A percentile compares a stretch with the other conserved stretches of the same genome.
phyloP scores from a whole-genome alignment of 2,888 invertebrate genomes.

The Noctua pronuba region DNA sequence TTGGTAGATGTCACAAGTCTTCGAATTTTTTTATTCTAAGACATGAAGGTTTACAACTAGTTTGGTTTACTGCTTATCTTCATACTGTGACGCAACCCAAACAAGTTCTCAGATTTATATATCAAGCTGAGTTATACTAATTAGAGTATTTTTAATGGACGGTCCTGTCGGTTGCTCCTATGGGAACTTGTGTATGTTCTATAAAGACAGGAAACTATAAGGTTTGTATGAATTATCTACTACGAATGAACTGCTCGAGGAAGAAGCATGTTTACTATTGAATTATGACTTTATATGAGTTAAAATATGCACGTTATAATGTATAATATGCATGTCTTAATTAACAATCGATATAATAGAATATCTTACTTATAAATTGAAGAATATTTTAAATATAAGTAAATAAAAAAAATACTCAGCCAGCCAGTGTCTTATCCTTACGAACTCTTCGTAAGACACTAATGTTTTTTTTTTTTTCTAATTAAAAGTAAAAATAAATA shows the following conservation, averaged over 20 bases:
- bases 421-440: neutral
- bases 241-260: neutral
- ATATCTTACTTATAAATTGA: neutral
- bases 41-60: no score
- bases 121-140: conserved; percentile 45
- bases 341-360: neutral
- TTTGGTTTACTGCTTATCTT: neutral
- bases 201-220: conserved; percentile 30
- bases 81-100: neutral
- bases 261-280: conserved; percentile 2
- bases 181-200: conserved; percentile 18
- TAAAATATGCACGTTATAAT: conserved; percentile 2
- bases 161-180: conserved; percentile 9
- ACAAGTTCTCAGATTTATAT: conserved; percentile 59
- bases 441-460: neutral
- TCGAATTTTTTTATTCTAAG: neutral
- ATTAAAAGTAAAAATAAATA: neutral
- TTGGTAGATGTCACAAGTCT: neutral
- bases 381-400: neutral
- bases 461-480: neutral
- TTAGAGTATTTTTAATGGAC: conserved; percentile 45
- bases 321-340: neutral
- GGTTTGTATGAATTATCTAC: conserved; percentile 4
- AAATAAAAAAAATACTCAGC: neutral
- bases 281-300: conserved; percentile 10